Conservation (phyloP, 1,140 invertebrate species). For the Eurosta solidaginis region DNA sequence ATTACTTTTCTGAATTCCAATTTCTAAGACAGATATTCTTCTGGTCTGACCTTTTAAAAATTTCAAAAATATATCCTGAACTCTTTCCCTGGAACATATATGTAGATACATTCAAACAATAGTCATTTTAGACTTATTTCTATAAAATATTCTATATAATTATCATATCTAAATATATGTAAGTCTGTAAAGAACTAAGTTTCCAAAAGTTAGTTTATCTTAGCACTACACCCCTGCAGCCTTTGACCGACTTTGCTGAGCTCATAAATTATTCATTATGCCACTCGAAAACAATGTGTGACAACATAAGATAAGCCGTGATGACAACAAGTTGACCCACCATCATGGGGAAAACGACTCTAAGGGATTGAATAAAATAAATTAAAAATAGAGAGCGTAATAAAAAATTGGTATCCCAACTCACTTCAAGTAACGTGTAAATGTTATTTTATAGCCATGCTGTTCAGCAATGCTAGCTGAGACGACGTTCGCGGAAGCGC, state of each 20-base stretch:
- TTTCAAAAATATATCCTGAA: no score
- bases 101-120: no score
- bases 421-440: conserved; percentile 58
- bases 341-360: conserved; percentile 78
- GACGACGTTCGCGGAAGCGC: conserved; percentile 80
- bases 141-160: no score
- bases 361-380: conserved; percentile 48
- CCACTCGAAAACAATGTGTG: conserved; percentile 71
- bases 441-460: conserved; percentile 78
- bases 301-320: conserved; percentile 71
- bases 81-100: no score
- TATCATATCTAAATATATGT: no score
- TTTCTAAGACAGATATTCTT: no score
- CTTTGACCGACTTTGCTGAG: not conserved
- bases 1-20: no score
- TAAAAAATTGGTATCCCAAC: not conserved
- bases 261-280: conserved; percentile 47
- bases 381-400: not conserved
- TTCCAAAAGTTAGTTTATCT: no score
- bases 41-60: no score
- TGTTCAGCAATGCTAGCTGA: conserved; percentile 82
- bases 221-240: not conserved
- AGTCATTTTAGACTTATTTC: no score
- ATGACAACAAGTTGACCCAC: conserved; percentile 68
- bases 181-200: no score